Evolutionary conservation across 2,888 invertebrate species (phyloP).

Genomic region (Aphidoletes aphidimyza): DNA sequence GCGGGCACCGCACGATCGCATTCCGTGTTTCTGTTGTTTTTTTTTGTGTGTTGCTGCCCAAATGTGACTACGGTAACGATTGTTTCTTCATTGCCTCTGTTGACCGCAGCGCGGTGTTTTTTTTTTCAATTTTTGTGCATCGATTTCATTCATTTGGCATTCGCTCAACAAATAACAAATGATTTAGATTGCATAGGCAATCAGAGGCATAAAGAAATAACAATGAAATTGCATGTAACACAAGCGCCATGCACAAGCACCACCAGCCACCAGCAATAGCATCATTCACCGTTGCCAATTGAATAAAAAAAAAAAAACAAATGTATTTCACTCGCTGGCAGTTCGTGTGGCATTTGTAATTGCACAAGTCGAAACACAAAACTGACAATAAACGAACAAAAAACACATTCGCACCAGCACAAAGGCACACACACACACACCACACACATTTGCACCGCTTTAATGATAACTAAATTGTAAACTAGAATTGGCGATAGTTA

Average conservation of each 20-base stretch:
- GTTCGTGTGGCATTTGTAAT: neutral
- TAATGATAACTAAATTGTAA: conserved; percentile 42
- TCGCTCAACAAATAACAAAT: conserved; percentile 52
- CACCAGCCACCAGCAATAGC: neutral
- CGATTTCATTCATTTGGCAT: conserved; percentile 45
- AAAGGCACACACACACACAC: too few species aligned
- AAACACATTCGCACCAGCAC: too few species aligned
- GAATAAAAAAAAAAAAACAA: neutral
- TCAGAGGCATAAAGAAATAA: neutral
- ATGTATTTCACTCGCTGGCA: neutral
- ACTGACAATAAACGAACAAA: conserved; percentile 13
- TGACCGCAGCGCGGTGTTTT: neutral
- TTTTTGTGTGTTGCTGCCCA: too few species aligned
- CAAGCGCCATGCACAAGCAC: neutral
- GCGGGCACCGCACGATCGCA: neutral
- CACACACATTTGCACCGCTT: conserved; percentile 8
- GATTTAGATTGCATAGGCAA: conserved; percentile 52
- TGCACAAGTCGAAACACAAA: conserved; percentile 17
- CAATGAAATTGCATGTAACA: conserved; percentile 5
- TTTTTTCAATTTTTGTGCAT: neutral
- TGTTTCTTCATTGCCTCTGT: neutral
- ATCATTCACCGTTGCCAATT: neutral
- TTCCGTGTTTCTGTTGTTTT: neutral
- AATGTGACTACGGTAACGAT: too few species aligned
- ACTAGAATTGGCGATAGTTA: conserved; percentile 47